phyloP scores from a whole-genome alignment of 1,140 invertebrate species.

The Temnothorax curvispinosus region DNA sequence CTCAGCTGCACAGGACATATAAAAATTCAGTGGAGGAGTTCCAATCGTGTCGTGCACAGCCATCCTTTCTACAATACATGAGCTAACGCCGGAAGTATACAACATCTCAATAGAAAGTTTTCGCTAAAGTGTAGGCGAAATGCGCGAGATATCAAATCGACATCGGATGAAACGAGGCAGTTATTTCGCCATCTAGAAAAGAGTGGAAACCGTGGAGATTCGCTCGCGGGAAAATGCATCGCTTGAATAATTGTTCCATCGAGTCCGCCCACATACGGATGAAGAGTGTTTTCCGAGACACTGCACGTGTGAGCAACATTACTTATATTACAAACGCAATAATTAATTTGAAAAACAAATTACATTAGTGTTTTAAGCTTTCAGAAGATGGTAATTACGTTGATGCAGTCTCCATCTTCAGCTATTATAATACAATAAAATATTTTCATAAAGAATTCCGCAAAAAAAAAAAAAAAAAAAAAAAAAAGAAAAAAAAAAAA shows the following conservation, averaged over 20 bases:
- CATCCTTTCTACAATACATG: neutral
- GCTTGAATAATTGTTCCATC: conserved; percentile 26
- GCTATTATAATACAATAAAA: neutral
- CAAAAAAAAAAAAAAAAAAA: neutral
- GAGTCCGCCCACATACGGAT: neutral
- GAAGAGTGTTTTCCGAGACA: neutral
- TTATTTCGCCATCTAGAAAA: conserved; percentile 26
- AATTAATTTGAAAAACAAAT: conserved; percentile 43
- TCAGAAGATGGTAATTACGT: neutral
- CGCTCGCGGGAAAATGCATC: neutral
- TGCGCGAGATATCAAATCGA: conserved; percentile 33
- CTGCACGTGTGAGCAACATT: neutral
- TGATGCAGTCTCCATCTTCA: neutral
- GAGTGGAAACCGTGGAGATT: neutral
- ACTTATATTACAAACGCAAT: neutral
- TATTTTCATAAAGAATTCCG: neutral
- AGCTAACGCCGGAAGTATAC: conserved; percentile 3
- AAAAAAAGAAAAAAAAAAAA: neutral
- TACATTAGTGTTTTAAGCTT: neutral
- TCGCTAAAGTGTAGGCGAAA: conserved; percentile 4
- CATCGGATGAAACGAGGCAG: neutral
- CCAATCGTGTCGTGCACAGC: conserved; percentile 15
- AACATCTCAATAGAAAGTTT: conserved; percentile 38
- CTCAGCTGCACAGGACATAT: conserved; percentile 34
- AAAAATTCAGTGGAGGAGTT: conserved; percentile 52